Evolutionary conservation across 2,888 invertebrate genomes (phyloP), one percentile per base, ranked within the genome.

Genomic region (Cremastinae sp.): DNA sequence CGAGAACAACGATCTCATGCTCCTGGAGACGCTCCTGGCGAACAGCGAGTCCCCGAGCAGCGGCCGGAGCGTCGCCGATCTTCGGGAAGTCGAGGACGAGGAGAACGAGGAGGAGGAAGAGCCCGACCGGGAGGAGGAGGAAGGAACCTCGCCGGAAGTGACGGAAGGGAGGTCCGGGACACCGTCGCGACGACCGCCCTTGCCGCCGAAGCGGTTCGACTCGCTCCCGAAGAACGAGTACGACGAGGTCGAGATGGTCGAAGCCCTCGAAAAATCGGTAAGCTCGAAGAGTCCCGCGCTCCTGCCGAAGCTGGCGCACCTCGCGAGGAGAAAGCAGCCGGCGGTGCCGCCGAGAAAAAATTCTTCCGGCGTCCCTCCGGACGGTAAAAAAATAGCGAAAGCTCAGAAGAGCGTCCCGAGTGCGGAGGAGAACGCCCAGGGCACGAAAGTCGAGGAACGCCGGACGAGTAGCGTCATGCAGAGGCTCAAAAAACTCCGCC

Each of bases 1-100:
- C 28, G 87, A 88, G 53, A 93, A 93, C 76, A 94, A 93, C 87
- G 93, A 94, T 84, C 84, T 94, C 47, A 88, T 93, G 80, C 85
- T 94, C 18, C 85, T 95, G 20, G 94, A 95, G 85, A 92, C 94
- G 59, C 91, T 95, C 62, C 89, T 95, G 8, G 93, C 93, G 75
- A 93, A 93, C 43, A 95, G 94, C 76, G 92, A 94, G 16, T 94
- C 94, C 82, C 93, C 93, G 4, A 92, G 92, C 51, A 91, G 93
- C 3, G 90, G 90, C 10, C 88, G 88, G 10, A 90, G 88, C 34
- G 78, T 86, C 1, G 84, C 88, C 12, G 91, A 92, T 58, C 89
- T 91, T 38, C 91, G 90, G 59, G 88, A 90, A 41, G 90, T 91
- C 72, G 91, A 91, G 56, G 90, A 91, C 41, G 90, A 73, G 2